Evolutionary conservation across 2,797 vertebrate genomes (phyloP).

Genomic region (Gymnoscopelus braueri): DNA sequence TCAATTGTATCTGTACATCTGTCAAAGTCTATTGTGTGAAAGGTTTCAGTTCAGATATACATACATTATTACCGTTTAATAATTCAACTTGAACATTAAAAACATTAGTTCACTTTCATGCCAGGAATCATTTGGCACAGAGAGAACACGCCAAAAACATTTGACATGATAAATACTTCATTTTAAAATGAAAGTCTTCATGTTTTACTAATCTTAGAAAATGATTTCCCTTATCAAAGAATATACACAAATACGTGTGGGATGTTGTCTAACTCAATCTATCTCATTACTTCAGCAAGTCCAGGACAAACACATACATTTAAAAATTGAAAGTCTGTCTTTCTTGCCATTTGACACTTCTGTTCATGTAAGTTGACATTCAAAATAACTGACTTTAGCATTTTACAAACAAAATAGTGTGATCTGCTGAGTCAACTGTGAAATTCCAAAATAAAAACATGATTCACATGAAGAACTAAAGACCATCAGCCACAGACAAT

Average conservation of each 20-base stretch:
- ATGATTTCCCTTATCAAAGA: background rate
- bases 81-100: no score
- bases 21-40: background rate
- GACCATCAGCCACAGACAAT: background rate
- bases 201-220: background rate
- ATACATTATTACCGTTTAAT: no score
- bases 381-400: background rate
- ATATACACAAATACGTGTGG: background rate
- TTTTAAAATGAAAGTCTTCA: background rate
- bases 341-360: background rate
- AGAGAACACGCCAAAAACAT: no score
- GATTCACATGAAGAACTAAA: conserved; percentile 11
- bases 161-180: no score
- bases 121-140: no score
- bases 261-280: background rate
- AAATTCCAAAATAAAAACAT: conserved; percentile 9
- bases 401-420: background rate
- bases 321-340: background rate
- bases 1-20: background rate
- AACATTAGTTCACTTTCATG: no score
- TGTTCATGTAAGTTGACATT: background rate
- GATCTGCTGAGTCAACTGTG: background rate
- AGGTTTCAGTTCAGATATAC: no score
- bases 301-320: background rate
- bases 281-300: background rate